Conservation (phyloP, 2,113 vertebrate genomes). For the Cyprinodon brontotheroides region DNA sequence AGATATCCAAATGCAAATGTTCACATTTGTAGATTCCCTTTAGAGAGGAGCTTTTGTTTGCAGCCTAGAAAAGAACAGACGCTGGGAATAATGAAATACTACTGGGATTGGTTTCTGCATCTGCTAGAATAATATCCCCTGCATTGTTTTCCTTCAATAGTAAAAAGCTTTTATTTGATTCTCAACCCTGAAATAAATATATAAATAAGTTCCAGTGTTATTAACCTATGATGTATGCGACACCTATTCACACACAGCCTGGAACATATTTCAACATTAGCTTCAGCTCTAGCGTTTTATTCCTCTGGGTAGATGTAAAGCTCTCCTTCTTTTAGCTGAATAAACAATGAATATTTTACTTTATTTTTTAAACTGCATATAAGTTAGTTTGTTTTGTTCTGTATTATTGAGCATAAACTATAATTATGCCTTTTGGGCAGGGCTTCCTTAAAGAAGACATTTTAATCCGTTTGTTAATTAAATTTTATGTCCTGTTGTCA, state of each 20-base stretch:
- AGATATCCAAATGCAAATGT: neutral
- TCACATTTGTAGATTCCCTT: neutral
- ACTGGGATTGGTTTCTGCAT: neutral
- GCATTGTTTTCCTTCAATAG: neutral
- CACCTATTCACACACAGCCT: too few species aligned
- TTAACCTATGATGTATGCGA: neutral
- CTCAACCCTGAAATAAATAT: neutral
- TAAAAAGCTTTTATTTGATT: neutral
- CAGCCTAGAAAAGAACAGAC: neutral
- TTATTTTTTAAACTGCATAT: neutral
- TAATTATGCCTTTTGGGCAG: neutral
- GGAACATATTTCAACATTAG: neutral
- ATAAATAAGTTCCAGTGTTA: neutral
- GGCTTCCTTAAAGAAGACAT: neutral
- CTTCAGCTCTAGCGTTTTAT: neutral
- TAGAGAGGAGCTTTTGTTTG: neutral
- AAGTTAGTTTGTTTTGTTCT: too few species aligned
- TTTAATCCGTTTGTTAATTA: neutral
- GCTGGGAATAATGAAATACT: too few species aligned
- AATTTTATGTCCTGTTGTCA: neutral
- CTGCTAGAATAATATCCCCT: neutral
- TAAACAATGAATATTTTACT: too few species aligned
- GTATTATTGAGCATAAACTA: neutral
- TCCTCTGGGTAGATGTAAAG: neutral
- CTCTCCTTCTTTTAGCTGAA: neutral